Evolutionary conservation across 2,113 vertebrate genomes (phyloP).

Genomic region (Pterocles gutturalis): DNA sequence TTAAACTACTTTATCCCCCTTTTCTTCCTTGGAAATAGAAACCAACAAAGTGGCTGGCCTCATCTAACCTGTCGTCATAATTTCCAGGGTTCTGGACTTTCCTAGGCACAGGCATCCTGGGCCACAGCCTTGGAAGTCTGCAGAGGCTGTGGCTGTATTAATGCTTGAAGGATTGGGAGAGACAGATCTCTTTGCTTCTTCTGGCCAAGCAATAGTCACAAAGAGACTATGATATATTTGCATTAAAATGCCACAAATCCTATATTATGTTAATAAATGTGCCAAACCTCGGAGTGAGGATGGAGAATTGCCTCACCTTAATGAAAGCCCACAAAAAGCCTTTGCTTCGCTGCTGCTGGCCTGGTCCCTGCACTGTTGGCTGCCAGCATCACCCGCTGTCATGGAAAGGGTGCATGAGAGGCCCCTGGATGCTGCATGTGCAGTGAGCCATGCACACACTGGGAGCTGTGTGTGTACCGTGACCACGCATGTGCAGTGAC

Average conservation of each 20-base stretch:
- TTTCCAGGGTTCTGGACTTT: background rate
- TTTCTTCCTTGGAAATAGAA: background rate
- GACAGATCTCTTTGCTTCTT: background rate
- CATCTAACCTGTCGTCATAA: background rate
- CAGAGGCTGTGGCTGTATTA: background rate
- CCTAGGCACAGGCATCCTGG: background rate
- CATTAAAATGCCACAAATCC: background rate
- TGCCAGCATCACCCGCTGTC: background rate
- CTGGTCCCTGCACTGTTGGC: background rate
- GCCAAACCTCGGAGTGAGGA: background rate
- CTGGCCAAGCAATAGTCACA: background rate
- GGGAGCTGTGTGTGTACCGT: too few relatives aligned
- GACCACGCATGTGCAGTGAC: background rate
- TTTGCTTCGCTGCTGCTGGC: background rate
- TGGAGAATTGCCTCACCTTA: background rate
- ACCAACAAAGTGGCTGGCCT: background rate
- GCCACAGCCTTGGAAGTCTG: background rate
- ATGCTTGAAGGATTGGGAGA: background rate
- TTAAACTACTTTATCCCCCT: background rate
- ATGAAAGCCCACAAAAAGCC: background rate
- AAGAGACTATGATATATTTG: background rate
- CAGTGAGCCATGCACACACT: fast-evolving
- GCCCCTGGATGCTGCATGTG: background rate
- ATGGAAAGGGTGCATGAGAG: background rate
- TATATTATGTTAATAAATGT: background rate